These are phyloP conservation scores for Pollachius pollachius DNA, from an alignment of 2,113 vertebrate species.

Conservation along the genomic window DNA sequence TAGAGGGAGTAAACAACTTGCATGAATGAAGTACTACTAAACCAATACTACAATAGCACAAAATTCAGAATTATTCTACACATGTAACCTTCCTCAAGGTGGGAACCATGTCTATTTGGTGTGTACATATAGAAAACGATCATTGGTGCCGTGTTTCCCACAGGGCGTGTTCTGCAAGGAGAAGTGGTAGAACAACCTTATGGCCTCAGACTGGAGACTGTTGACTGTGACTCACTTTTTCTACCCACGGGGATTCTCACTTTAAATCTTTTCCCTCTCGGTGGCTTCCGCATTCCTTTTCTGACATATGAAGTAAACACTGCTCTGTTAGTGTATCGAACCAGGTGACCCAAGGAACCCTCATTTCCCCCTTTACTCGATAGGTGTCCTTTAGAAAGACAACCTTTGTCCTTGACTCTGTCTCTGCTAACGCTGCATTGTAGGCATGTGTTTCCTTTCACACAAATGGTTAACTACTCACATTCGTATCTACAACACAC, in stretches of 20 bases:
- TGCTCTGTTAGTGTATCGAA: constrained; percentile 39
- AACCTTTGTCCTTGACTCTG: too few relatives aligned
- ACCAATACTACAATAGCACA: too few relatives aligned
- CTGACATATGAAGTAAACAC: background rate
- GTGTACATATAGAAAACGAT: background rate
- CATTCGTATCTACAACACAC: background rate
- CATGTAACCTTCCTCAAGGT: background rate
- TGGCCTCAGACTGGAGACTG: constrained; percentile 39
- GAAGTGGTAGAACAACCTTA: background rate
- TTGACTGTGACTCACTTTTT: constrained; percentile 64
- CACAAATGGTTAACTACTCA: constrained; percentile 51
- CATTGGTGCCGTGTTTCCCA: constrained; percentile 9
- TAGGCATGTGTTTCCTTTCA: constrained; percentile 2
- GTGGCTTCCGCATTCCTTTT: constrained; percentile 10
- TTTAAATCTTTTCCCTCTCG: constrained; percentile 16
- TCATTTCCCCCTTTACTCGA: background rate
- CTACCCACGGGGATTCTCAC: constrained; percentile 40
- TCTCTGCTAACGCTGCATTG: too few relatives aligned
- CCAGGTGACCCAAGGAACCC: constrained; percentile 6
- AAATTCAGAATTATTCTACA: too few relatives aligned
- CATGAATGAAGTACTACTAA: too few relatives aligned
- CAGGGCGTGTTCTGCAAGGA: constrained; percentile 41
- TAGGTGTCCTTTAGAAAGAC: too few relatives aligned
- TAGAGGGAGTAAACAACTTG: too few relatives aligned
- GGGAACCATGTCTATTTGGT: background rate